phyloP scores from a whole-genome alignment of 2,797 vertebrate species.

The Leptatherina wallacei region DNA sequence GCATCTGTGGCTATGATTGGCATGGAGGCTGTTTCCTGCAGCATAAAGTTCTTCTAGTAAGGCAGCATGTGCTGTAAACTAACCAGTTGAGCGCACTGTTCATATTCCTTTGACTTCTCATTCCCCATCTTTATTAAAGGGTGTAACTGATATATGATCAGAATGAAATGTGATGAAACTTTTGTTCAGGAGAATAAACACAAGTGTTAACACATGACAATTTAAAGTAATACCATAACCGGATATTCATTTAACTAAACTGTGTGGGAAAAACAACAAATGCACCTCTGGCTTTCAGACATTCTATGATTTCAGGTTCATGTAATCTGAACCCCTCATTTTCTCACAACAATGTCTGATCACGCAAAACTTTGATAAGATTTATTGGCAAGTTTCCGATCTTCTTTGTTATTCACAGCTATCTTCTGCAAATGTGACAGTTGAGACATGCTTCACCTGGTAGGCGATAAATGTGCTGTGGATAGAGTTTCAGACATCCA shows the following conservation, averaged over 20 bases:
- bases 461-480: constrained; percentile 28
- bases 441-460: constrained; percentile 25
- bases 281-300: background rate
- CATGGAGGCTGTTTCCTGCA: background rate
- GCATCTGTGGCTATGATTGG: background rate
- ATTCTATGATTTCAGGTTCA: background rate
- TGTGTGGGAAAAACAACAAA: background rate
- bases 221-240: background rate
- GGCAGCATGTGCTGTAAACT: background rate
- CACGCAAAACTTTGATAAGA: constrained; percentile 7
- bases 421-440: constrained; percentile 4
- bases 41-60: background rate
- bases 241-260: background rate
- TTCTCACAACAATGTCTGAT: constrained; percentile 12
- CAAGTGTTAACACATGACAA: background rate
- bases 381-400: constrained; percentile 24
- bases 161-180: background rate
- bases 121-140: background rate
- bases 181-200: background rate
- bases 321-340: constrained; percentile 5
- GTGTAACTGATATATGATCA: constrained; percentile 2
- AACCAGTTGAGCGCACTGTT: background rate
- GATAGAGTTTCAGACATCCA: constrained; percentile 40
- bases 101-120: background rate
- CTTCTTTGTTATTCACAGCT: constrained; percentile 9